phyloP scores from a whole-genome alignment of 2,888 invertebrate genomes.

The Drosophila acutilabella region DNA sequence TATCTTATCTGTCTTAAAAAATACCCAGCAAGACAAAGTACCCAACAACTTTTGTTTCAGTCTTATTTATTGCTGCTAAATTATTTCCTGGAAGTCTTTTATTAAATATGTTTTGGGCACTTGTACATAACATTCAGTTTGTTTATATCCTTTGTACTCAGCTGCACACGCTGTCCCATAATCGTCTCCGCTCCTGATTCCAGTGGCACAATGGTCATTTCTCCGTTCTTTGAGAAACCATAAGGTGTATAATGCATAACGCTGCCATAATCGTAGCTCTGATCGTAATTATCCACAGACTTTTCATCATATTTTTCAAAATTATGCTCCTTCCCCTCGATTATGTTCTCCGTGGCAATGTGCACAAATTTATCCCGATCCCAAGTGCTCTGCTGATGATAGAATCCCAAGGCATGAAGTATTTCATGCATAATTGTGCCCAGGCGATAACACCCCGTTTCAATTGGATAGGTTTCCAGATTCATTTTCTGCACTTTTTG shows the following conservation, averaged over 20 bases:
- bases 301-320: conserved; percentile 88
- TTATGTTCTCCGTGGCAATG: conserved; percentile 84
- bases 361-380: conserved; percentile 89
- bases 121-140: conserved; percentile 63
- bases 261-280: conserved; percentile 90
- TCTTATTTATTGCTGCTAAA: not conserved
- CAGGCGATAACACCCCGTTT: conserved; percentile 69
- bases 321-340: conserved; percentile 88
- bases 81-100: not conserved
- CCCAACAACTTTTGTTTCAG: too few relatives aligned
- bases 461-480: conserved; percentile 45
- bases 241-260: conserved; percentile 92
- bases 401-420: conserved; percentile 91
- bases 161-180: conserved; percentile 54
- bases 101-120: conserved; percentile 28
- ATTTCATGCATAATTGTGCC: conserved; percentile 90
- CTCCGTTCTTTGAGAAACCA: conserved; percentile 89
- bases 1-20: not conserved
- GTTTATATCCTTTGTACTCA: conserved; percentile 57
- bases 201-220: conserved; percentile 88
- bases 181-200: conserved; percentile 44
- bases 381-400: conserved; percentile 90
- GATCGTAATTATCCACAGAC: conserved; percentile 87
- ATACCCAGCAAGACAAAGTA: not conserved
- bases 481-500: conserved; percentile 83